A percentile compares a stretch with the other conserved stretches of the same genome.
Evolutionary conservation across 2,113 vertebrate species (phyloP).

Genomic region (Symphodus melops): DNA sequence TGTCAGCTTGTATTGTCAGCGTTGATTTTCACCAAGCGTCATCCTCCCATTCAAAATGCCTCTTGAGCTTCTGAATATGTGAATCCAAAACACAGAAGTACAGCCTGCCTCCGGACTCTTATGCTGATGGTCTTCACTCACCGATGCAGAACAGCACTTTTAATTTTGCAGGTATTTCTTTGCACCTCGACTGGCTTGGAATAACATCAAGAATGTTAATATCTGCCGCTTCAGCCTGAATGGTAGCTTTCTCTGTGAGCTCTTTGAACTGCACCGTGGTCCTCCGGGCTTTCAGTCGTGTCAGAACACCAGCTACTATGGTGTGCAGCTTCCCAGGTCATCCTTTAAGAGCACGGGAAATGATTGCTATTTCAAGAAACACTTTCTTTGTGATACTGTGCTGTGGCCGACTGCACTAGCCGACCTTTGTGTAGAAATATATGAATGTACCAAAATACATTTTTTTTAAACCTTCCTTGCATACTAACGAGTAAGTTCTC

Average conservation of each 20-base stretch:
- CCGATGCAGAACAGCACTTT: slow-evolving; percentile 35
- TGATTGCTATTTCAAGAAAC: slow-evolving; percentile 25
- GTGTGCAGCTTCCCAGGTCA: slow-evolving; percentile 17
- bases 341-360: slow-evolving; percentile 35
- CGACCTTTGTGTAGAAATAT: not conserved
- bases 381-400: not conserved
- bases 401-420: not conserved
- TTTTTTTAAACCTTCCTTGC: not conserved
- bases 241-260: slow-evolving; percentile 23
- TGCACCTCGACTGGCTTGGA: slow-evolving; percentile 13
- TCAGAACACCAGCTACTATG: slow-evolving; percentile 38
- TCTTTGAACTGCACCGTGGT: slow-evolving; percentile 38
- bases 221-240: slow-evolving; percentile 38
- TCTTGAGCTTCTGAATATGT: slow-evolving; percentile 23
- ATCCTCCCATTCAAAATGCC: slow-evolving; percentile 17
- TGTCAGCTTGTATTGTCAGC: slow-evolving; percentile 14
- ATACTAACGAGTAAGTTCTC: not conserved
- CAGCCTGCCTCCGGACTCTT: slow-evolving; percentile 22
- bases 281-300: slow-evolving; percentile 26
- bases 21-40: slow-evolving; percentile 26
- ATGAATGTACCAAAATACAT: not conserved
- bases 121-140: slow-evolving; percentile 32
- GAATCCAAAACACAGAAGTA: slow-evolving; percentile 34
- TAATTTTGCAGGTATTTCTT: slow-evolving; percentile 45
- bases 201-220: slow-evolving; percentile 55